A percentile compares a stretch with the other conserved stretches of the same genome.
Evolutionary conservation across 1,140 invertebrate species (phyloP).

Genomic region (Ceratina japonica): DNA sequence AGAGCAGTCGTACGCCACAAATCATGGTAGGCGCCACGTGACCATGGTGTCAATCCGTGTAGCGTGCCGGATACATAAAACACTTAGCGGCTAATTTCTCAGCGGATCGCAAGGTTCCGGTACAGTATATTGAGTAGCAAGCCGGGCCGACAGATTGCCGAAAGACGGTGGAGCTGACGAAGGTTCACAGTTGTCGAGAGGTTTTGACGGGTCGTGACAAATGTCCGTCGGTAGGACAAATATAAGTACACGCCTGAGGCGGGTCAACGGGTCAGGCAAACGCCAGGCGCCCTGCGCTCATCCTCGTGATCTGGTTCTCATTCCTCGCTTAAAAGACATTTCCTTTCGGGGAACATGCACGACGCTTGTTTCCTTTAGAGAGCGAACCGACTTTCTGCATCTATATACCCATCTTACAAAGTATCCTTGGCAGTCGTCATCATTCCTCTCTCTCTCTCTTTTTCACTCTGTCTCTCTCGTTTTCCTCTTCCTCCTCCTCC

Average conservation of each 20-base stretch:
- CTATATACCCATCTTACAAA: not conserved
- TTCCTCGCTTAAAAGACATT: slow-evolving; percentile 65
- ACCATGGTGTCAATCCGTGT: slow-evolving; percentile 41
- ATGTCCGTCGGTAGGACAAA: slow-evolving; percentile 40
- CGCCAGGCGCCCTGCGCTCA: slow-evolving; percentile 62
- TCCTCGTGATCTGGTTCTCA: slow-evolving; percentile 66
- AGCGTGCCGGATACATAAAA: slow-evolving; percentile 71
- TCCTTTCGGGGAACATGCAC: slow-evolving; percentile 57
- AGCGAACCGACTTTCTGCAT: slow-evolving; percentile 7
- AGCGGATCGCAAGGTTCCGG: slow-evolving; percentile 41
- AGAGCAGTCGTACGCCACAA: slow-evolving; percentile 19
- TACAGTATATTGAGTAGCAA: not conserved
- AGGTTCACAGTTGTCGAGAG: slow-evolving; percentile 49
- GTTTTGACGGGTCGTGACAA: slow-evolving; percentile 68
- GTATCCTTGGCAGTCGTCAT: not conserved
- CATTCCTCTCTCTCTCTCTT: slow-evolving; percentile 26
- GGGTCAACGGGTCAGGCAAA: slow-evolving; percentile 61
- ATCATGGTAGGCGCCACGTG: slow-evolving; percentile 49
- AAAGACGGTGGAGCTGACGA: slow-evolving; percentile 47
- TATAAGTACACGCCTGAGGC: slow-evolving; percentile 28
- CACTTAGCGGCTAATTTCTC: slow-evolving; percentile 69
- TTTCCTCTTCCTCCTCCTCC: not conserved
- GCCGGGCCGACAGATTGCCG: slow-evolving; percentile 8
- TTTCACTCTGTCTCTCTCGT: not conserved
- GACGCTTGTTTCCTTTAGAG: slow-evolving; percentile 61